Evolutionary conservation across 2,797 vertebrate species (phyloP).

Genomic region (Thripadectes ignobilis): DNA sequence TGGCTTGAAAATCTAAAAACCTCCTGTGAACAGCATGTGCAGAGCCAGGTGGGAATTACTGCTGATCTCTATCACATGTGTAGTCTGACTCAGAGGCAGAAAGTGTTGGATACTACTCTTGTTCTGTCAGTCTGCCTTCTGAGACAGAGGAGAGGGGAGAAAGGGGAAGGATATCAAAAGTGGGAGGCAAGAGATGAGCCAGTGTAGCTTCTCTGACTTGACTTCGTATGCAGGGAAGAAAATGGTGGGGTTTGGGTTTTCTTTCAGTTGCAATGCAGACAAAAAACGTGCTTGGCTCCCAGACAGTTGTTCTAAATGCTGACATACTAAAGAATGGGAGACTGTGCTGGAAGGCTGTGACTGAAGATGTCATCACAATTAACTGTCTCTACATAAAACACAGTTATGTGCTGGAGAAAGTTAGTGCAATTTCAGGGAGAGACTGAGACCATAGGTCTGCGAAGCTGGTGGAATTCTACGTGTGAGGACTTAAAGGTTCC

Average conservation of each 20-base stretch:
- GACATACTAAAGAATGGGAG: not conserved
- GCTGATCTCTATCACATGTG: not conserved
- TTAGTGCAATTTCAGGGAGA: not conserved
- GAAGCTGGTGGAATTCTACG: not conserved
- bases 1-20: not conserved
- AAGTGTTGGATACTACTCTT: not conserved
- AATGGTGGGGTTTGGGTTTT: not conserved
- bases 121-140: not conserved
- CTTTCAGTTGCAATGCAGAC: not conserved
- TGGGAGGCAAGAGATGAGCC: not conserved
- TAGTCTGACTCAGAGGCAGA: not conserved
- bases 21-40: not conserved
- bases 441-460: rapidly evolving
- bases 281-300: not conserved
- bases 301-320: not conserved
- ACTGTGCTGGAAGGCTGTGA: not conserved
- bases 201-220: not conserved
- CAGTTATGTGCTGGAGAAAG: not conserved
- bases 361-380: not conserved
- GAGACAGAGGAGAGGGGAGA: not conserved
- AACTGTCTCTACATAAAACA: not conserved
- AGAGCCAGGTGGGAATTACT: not conserved
- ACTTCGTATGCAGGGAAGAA: not conserved
- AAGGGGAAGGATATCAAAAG: not conserved
- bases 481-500: not conserved